phyloP scores from a whole-genome alignment of 2,888 invertebrate species.

The Dendrolimus pini region DNA sequence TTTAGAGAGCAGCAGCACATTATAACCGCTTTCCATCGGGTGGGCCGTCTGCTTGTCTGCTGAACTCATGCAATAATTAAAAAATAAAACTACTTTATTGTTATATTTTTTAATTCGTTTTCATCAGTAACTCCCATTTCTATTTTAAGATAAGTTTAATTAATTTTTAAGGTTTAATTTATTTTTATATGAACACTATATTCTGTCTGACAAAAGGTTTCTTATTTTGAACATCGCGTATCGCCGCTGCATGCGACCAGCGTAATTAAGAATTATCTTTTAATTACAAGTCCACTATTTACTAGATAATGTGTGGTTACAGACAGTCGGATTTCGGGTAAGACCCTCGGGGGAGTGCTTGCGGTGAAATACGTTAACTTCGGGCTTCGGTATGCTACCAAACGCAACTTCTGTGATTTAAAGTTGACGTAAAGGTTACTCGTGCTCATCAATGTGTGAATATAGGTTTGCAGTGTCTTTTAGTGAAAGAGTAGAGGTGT shows the following conservation, averaged over 20 bases:
- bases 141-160: too few species aligned
- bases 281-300: background rate
- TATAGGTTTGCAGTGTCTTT: too few species aligned
- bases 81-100: background rate
- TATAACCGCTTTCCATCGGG: background rate
- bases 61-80: background rate
- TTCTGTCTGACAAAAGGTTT: too few species aligned
- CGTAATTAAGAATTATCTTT: background rate
- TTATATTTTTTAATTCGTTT: too few species aligned
- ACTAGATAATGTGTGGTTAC: background rate
- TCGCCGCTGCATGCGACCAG: too few species aligned
- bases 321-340: conserved; percentile 1
- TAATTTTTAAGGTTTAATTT: too few species aligned
- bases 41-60: background rate
- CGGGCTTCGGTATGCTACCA: background rate
- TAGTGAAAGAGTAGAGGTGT: too few species aligned
- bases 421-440: background rate
- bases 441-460: background rate
- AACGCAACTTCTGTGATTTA: background rate
- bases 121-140: too few species aligned
- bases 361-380: conserved; percentile 32
- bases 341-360: conserved; percentile 33
- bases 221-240: too few species aligned
- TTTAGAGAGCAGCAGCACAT: too few species aligned
- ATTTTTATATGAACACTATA: too few species aligned